Base-by-base conservation (phyloP, 2,113 vertebrate genomes). In the Xiphorhynchus elegans region DNA sequence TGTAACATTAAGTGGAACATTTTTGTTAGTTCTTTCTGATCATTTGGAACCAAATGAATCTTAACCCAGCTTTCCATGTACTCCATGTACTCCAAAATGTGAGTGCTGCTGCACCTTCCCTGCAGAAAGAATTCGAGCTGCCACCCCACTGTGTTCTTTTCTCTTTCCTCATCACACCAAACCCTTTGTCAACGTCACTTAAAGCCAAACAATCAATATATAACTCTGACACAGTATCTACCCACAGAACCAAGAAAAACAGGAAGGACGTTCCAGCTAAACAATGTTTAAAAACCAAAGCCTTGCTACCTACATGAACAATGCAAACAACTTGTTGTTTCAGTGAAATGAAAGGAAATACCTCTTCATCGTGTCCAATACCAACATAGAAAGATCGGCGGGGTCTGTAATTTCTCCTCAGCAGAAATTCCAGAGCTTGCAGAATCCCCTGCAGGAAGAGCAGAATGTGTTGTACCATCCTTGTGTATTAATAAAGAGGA, bases 301-400 rank as follows among this genome's bases (percentile, higher is more conserved):
- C 49, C 63, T 66, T 17, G 14, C 42, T 35, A 66, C 56, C 46
- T n/a, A 29, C 24, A 31, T 1, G 40, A 74, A 42, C 68, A 84
- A 53, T 2, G 47, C 55, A 87, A 86, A 59, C 56, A 87, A 73
- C 9, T 6, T 13, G 28, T 18, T 83, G 25, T 40, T 62, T 11
- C 24, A 42, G 64, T 16, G 64, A 8, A 63, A 58, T 7, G 39
- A 17, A 37, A 95, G 56, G 7, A 47, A 93, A 90, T 97, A 99
- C 99, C 98, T 99, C 99, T 95, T 99, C 99, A 93, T 99, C 99
- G 11, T 99, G 99, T 84, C 99, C 99, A 69, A 99, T 95, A 35
- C 98, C 98, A 2, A 99, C 94, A 74, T 98, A 99, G 97, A 99
- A 99, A 29, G 98, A 98, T 80, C 99, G 98, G 58, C 28, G 97